Conservation (phyloP, 2,113 vertebrate genomes). For the Limanda limanda region DNA sequence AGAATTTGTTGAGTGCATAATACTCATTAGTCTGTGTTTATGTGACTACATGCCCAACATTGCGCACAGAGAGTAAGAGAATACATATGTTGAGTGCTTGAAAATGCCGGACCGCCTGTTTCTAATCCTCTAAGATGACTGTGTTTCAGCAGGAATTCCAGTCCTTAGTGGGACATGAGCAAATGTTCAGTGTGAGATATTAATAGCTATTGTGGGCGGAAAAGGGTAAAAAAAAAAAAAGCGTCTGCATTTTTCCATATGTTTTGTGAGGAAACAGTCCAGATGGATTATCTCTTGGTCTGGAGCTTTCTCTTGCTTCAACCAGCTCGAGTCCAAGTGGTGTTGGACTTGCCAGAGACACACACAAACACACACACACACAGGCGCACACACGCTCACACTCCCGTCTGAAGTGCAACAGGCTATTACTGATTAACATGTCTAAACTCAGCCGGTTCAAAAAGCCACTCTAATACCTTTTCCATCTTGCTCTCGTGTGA, state of each 20-base stretch:
- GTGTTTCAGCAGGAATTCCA: constrained; percentile 72
- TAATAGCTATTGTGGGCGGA: constrained; percentile 78
- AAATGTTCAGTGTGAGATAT: constrained; percentile 73
- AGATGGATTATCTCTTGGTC: constrained; percentile 78
- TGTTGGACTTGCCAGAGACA: constrained; percentile 63
- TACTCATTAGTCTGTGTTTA: constrained; percentile 43
- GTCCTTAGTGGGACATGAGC: constrained; percentile 78
- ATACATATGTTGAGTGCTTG: constrained; percentile 51
- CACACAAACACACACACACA: constrained; percentile 43
- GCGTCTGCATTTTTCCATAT: constrained; percentile 75
- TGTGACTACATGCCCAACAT: constrained; percentile 33
- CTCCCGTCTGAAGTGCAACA: constrained; percentile 75
- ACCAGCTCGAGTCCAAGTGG: constrained; percentile 63
- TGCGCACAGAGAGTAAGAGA: constrained; percentile 10
- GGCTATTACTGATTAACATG: constrained; percentile 79
- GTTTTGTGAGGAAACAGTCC: constrained; percentile 77
- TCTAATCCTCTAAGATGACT: constrained; percentile 64
- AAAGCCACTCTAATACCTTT: constrained; percentile 64
- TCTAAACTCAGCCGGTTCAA: constrained; percentile 69
- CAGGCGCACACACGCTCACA: constrained; percentile 34
- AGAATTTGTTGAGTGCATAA: constrained; percentile 13
- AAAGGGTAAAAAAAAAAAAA: constrained; percentile 51
- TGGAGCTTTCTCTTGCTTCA: constrained; percentile 64
- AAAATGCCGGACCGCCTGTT: constrained; percentile 62
- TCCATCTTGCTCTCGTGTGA: constrained; percentile 53